phyloP scores from a whole-genome alignment of 2,797 vertebrate species.

The Enteromius thamalakanensis region DNA sequence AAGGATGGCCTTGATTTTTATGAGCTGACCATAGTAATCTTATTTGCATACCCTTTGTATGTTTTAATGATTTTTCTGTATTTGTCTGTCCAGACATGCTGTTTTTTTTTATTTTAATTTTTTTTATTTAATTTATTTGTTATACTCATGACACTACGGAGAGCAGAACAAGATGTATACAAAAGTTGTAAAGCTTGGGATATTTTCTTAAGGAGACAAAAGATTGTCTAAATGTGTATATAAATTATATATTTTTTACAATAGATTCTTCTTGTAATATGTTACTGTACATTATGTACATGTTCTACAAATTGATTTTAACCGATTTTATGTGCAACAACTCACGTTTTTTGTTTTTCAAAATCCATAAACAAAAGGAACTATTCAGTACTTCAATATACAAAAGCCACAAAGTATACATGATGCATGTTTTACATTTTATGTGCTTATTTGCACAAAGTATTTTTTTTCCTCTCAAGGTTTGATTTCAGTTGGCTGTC shows the following conservation, averaged over 20 bases:
- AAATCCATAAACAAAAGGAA: constrained; percentile 42
- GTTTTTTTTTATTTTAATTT: constrained; percentile 24
- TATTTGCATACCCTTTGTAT: constrained; percentile 64
- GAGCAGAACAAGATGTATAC: constrained; percentile 66
- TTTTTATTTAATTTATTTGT: constrained; percentile 65
- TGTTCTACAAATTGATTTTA: constrained; percentile 58
- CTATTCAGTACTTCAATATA: constrained; percentile 47
- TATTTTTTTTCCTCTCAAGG: constrained; percentile 51
- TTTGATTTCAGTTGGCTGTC: constrained; percentile 53
- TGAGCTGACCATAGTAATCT: constrained; percentile 61
- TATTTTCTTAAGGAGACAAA: constrained; percentile 68
- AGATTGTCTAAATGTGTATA: constrained; percentile 63
- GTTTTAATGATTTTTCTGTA: constrained; percentile 56
- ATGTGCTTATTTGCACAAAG: constrained; percentile 57
- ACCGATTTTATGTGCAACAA: constrained; percentile 49
- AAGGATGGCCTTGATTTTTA: constrained; percentile 69
- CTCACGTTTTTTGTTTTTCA: constrained; percentile 51
- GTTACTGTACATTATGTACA: constrained; percentile 61
- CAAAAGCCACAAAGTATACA: constrained; percentile 43
- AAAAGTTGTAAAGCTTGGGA: constrained; percentile 60
- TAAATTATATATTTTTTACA: constrained; percentile 68
- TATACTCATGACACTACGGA: constrained; percentile 67
- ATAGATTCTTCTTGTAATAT: constrained; percentile 62
- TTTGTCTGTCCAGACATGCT: constrained; percentile 48
- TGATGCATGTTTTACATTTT: constrained; percentile 52